A percentile compares a stretch with the other conserved stretches of the same genome.
phyloP scores from a whole-genome alignment of 2,113 vertebrate species.

The Myrmecobius fasciatus region DNA sequence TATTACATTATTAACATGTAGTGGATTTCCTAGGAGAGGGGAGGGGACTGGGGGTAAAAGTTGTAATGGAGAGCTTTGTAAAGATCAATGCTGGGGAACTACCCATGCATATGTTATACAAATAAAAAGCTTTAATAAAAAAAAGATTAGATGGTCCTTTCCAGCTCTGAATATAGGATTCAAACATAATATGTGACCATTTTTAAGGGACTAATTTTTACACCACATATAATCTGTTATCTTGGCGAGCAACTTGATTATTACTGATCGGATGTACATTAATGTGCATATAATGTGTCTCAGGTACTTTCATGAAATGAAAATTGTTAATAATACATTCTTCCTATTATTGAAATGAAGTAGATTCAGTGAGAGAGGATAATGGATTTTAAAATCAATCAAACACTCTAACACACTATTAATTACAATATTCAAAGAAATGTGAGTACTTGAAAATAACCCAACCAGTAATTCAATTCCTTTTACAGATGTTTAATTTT shows the following conservation, averaged over 20 bases:
- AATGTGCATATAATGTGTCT: constrained; percentile 59
- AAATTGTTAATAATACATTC: constrained; percentile 60
- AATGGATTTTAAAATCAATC: constrained; percentile 73
- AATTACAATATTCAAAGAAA: constrained; percentile 58
- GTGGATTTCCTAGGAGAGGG: too few species aligned
- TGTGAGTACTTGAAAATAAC: constrained; percentile 49
- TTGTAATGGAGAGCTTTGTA: too few species aligned
- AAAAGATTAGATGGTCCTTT: not conserved
- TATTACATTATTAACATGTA: too few species aligned
- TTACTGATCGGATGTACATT: constrained; percentile 13
- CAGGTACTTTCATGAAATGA: constrained; percentile 58
- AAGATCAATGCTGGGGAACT: too few species aligned
- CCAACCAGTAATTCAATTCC: constrained; percentile 65
- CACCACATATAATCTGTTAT: not conserved
- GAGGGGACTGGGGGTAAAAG: too few species aligned
- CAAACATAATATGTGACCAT: not conserved
- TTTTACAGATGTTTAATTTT: constrained; percentile 60
- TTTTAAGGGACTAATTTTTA: constrained; percentile 14
- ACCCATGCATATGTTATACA: too few species aligned
- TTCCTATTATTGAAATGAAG: constrained; percentile 49
- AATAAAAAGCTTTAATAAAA: too few species aligned
- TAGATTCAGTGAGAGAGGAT: constrained; percentile 57
- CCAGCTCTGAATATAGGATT: not conserved
- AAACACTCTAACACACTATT: constrained; percentile 66
- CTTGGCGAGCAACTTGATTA: not conserved